Evolutionary conservation across 1,140 invertebrate species (phyloP), one percentile per base, ranked within the genome.

Genomic region (Steinernema feltiae): DNA sequence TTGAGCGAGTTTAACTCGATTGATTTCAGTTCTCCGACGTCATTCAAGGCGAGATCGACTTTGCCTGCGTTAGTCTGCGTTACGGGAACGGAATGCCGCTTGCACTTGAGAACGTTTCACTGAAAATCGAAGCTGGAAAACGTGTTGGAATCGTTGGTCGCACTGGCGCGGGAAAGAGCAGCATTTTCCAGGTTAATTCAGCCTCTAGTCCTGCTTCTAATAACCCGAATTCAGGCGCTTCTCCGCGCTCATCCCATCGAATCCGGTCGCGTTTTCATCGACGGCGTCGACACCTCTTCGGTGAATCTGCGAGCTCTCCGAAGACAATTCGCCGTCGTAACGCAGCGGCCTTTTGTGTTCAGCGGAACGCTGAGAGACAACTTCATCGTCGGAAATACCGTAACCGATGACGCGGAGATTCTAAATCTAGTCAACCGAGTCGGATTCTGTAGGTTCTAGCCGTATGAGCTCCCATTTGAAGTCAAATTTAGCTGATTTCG

Each of bases 341-440:
- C 95, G 0, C 96, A 98, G 88, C 92, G 94, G 85, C 93, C 95
- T 3, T 94, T 97, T 86, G 88, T 98, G 48, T 98, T 97, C 87
- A 89, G 89, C 84, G 94, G 94, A 0, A 92, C 91, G 1, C 88
- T 98, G 18, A 88, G 93, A 73, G 92, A 95, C 82, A 98, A 98
- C 88, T 87, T 98, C 35, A 94, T 96, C 88, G 94, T 95, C 0
- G 87, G 91, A 27, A 87, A 88, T 29, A 90, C 90, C 83, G 82
- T 85, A 72, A 85, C 88, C n/a, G n/a, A n/a, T 41, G 94, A 95
- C 86, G 85, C 88, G 2, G 92, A 94, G 83, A 89, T 98, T 71
- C 92, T 91, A 90, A 90, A 89, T 77, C 92, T 92, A 18, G 86
- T 97, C 31, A 89, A 91, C 73, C 91, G 91, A 82, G 94, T 92